These are phyloP conservation scores for Agrypnus murinus DNA, from an alignment of 2,888 invertebrate genomes.

Conservation along the genomic window DNA sequence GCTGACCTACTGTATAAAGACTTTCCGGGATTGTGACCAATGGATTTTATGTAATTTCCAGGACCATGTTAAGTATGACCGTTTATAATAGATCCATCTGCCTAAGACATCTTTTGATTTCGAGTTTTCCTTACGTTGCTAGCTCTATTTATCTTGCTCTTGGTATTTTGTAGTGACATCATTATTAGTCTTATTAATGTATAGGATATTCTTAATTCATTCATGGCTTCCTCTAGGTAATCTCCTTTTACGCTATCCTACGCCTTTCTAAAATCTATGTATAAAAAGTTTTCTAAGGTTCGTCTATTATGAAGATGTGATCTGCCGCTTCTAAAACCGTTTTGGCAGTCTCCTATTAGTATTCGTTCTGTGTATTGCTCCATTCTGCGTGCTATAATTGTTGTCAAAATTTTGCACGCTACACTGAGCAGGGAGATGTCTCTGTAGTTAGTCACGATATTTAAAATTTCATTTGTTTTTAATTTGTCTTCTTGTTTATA, in stretches of 20 bases:
- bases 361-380: background rate
- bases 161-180: no score
- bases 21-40: no score
- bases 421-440: background rate
- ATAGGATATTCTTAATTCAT: no score
- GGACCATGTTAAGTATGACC: no score
- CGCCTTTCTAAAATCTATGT: conserved; percentile 11
- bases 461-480: background rate
- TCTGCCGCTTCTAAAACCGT: background rate
- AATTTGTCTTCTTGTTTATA: background rate
- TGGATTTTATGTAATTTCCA: no score
- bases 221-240: background rate
- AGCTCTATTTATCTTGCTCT: no score
- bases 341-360: conserved; percentile 1
- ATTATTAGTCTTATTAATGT: no score
- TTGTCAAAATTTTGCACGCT: background rate
- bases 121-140: no score
- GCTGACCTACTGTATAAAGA: no score
- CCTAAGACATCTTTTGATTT: no score
- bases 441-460: background rate
- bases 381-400: conserved; percentile 7
- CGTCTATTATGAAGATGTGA: conserved; percentile 1
- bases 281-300: conserved; percentile 2
- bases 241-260: conserved; percentile 3
- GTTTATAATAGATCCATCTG: no score